Evolutionary conservation across 35 echinoderm and acorn worm species (phyloP).

Genomic region (Ophiothrix spiculata): DNA sequence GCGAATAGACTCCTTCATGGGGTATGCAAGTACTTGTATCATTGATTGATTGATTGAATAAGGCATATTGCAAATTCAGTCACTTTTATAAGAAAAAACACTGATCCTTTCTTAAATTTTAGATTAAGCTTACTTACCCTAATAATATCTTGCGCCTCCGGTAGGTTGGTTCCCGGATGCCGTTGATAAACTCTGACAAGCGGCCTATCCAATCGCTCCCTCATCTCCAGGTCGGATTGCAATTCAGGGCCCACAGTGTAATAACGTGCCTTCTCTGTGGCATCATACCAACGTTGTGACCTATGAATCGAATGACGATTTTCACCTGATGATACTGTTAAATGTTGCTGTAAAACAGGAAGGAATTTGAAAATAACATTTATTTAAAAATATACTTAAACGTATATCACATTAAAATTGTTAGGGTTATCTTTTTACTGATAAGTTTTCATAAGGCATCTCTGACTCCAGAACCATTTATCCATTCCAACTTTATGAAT

Average conservation of each 20-base stretch:
- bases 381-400: too few relatives aligned
- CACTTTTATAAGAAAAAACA: too few relatives aligned
- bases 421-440: too few relatives aligned
- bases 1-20: too few relatives aligned
- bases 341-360: constrained; percentile 78
- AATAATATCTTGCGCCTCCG: constrained; percentile 97
- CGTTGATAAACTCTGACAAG: constrained; percentile 85
- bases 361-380: background rate
- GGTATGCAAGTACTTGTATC: too few relatives aligned
- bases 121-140: constrained; percentile 53
- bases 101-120: background rate
- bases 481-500: too few relatives aligned
- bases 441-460: too few relatives aligned
- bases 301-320: constrained; percentile 89
- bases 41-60: too few relatives aligned
- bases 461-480: too few relatives aligned
- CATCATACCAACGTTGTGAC: constrained; percentile 94
- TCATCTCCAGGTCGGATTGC: constrained; percentile 85
- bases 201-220: constrained; percentile 63
- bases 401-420: too few relatives aligned
- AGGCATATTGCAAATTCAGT: too few relatives aligned
- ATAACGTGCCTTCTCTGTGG: constrained; percentile 83
- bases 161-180: constrained; percentile 97
- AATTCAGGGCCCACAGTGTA: constrained; percentile 91
- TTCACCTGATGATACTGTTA: constrained; percentile 86